Percentiles rank a stretch among this genome's conserved stretches.
Evolutionary conservation across 1,140 invertebrate species (phyloP).

Genomic region (Drosophila tropicalis): DNA sequence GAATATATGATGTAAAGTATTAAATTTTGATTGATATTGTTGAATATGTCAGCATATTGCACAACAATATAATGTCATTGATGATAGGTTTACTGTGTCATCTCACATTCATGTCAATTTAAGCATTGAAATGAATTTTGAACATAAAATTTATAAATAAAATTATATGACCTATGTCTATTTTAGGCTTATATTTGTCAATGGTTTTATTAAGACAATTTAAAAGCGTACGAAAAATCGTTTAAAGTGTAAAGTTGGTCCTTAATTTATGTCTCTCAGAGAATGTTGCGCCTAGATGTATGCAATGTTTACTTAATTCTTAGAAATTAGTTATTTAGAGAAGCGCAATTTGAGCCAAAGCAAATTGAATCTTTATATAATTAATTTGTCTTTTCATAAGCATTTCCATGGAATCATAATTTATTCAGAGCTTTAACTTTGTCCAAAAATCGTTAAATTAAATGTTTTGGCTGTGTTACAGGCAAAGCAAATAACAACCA

Average conservation of each 20-base stretch:
- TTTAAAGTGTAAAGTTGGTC: not conserved
- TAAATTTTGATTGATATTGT: slow-evolving; percentile 1
- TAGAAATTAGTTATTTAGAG: not conserved
- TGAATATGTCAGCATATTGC: not conserved
- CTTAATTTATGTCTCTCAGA: not conserved
- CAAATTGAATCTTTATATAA: not conserved
- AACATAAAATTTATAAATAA: not conserved
- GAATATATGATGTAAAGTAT: not conserved
- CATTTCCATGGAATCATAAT: not conserved
- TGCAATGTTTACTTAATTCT: not conserved
- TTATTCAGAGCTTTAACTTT: not conserved
- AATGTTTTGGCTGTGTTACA: no score
- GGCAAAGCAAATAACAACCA: no score
- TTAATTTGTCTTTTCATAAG: not conserved
- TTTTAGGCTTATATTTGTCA: not conserved
- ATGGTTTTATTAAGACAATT: not conserved
- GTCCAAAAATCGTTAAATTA: not conserved
- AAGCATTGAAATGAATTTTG: not conserved
- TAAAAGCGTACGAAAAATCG: no score
- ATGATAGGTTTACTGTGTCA: not conserved
- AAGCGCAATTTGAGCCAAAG: not conserved
- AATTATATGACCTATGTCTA: not conserved
- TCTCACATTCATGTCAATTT: slow-evolving; percentile 3
- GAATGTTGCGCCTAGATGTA: not conserved
- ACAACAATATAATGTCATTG: not conserved